These are phyloP conservation scores for Pseudopipra pipra DNA, from an alignment of 2,113 vertebrate species.

Conservation along the genomic window DNA sequence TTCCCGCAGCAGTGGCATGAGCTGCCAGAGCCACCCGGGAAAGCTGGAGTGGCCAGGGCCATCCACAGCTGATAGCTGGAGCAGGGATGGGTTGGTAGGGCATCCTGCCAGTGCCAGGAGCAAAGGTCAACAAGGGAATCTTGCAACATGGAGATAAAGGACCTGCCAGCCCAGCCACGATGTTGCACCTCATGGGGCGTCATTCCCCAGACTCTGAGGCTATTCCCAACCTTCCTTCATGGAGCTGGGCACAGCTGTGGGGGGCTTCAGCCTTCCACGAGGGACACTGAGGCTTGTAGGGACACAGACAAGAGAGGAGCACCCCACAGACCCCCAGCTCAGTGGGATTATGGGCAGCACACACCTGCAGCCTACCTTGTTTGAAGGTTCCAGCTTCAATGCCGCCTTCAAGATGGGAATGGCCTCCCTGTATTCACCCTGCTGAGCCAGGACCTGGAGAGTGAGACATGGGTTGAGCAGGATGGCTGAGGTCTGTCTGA, in stretches of 20 bases:
- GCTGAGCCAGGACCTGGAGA: constrained; percentile 87
- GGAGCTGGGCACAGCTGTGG: neutral
- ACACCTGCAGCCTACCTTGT: constrained; percentile 79
- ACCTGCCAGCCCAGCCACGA: neutral
- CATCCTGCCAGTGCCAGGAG: neutral
- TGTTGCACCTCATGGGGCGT: fast-evolving
- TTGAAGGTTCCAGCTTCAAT: constrained; percentile 93
- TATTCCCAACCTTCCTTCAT: neutral
- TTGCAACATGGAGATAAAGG: neutral
- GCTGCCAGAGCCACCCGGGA: neutral
- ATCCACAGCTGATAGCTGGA: neutral
- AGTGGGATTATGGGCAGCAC: neutral
- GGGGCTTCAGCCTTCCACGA: neutral
- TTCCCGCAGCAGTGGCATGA: neutral
- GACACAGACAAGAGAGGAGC: fast-evolving
- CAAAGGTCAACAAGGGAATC: neutral
- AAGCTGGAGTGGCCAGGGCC: neutral
- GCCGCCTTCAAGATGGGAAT: constrained; percentile 88
- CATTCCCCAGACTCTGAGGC: neutral
- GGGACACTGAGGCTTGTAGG: neutral
- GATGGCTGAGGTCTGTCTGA: neutral
- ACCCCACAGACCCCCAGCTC: neutral
- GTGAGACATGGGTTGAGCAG: fast-evolving
- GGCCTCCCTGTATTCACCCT: constrained; percentile 91
- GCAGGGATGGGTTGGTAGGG: neutral